Conservation (phyloP, 2,888 invertebrate genomes). For the Coecobrya sp. region DNA sequence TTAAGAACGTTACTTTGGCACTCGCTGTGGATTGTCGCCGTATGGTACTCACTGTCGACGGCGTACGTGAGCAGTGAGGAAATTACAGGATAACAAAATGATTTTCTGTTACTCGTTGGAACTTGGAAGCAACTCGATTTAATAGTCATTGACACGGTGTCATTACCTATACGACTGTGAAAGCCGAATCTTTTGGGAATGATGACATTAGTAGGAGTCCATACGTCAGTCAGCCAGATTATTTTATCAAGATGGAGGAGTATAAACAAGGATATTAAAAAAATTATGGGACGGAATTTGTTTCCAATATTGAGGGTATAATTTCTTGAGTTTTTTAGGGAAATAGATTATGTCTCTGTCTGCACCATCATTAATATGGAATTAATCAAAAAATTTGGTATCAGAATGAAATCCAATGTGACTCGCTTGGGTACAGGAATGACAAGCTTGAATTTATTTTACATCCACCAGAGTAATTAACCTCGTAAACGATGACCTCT, state of each 20-base stretch:
- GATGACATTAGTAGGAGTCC: neutral
- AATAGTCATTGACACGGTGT: neutral
- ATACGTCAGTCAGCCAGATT: neutral
- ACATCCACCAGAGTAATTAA: conserved; percentile 9
- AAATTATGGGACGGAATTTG: neutral
- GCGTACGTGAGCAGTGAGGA: conserved; percentile 55
- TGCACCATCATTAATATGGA: neutral
- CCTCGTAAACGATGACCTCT: conserved; percentile 31
- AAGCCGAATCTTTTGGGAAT: neutral
- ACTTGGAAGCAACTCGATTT: neutral
- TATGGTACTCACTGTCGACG: neutral
- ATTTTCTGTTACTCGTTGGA: neutral
- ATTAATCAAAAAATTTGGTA: neutral
- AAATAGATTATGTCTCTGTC: neutral
- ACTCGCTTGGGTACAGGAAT: conserved; percentile 9
- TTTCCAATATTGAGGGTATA: neutral
- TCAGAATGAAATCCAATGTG: conserved; percentile 17
- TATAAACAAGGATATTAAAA: conserved; percentile 1
- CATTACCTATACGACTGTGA: neutral
- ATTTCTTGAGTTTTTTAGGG: neutral
- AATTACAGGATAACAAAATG: conserved; percentile 39
- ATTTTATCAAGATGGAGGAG: neutral
- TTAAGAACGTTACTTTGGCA: neutral
- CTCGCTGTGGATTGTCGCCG: neutral
- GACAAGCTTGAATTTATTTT: neutral